Evolutionary conservation across 2,888 invertebrate genomes (phyloP), one percentile per base, ranked within the genome.

Genomic region (Lasioglossum oenotherae): DNA sequence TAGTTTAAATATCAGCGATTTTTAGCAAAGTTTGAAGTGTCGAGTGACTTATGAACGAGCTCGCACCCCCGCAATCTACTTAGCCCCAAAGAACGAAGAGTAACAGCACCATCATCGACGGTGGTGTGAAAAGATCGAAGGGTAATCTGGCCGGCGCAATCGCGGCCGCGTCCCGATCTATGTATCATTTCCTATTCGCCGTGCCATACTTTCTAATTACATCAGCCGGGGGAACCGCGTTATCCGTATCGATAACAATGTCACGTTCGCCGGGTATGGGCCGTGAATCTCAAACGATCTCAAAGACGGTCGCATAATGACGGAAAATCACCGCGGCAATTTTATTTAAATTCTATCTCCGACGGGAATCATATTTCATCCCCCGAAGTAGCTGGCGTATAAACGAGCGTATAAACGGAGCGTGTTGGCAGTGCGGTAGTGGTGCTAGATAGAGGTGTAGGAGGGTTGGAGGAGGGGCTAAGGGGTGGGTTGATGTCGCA

Each of bases 321-420:
- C 44, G 31, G 72, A 71, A 85, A 77, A 74, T 78, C 80, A 41
- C 69, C 75, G 12, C 23, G 53, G 74, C 75, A 78, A 83, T 89
- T 88, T 89, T 83, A 88, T 89, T 88, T 85, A 83, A 89, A 88
- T 82, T 76, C 82, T 49, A 72, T 77, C 74, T 57, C 27, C 78
- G 67, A 41, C 41, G 49, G 31, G 76, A 81, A 85, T 88, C 88
- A 81, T 87, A 89, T 88, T 74, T 84, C 84, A 84, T 41, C 77
- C 60, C 31, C 46, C 64, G 75, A 60, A 27, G 69, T 49, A 49
- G 72, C 76, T 35, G 60, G 69, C 64, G 71, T 74, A 78, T 83
- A 78, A 77, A 79, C 49, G 69, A 74, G 53, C 35, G 49, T 41
- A 71, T 71, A 41, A 41, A 41, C 71, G 71, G 41, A 23, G n/a